Evolutionary conservation across 2,888 invertebrate species (phyloP), one percentile per base, ranked within the genome.

Genomic region (Thera britannica): DNA sequence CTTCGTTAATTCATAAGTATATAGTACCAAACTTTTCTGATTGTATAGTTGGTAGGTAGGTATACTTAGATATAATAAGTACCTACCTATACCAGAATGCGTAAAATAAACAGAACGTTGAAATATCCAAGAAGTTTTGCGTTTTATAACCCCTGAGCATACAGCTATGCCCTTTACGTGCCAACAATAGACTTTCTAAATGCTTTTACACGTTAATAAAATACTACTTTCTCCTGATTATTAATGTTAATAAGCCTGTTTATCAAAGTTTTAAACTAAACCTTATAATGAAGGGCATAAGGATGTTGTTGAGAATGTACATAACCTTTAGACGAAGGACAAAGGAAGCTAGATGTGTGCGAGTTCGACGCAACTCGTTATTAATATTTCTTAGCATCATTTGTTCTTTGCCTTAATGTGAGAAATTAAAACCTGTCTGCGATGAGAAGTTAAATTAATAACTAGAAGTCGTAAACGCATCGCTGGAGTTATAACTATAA

Each of bases 181-280:
- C 77, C 62, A 76, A 75, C 80, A 74, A 77, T 78, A 73, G 79
- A 79, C 76, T 72, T 80, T 76, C 70, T 77, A 66, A 68, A 75
- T 63, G 76, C 84, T 87, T 83, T 86, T 86, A 77, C 79, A 65
- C 64, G 68, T 77, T 79, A 71, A 79, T 82, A 82, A 41, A 41
- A 81, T 81, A 75, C 79, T 77, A 86, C 91, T 92, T 92, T 92
- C 90, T 83, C 89, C 86, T 88, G 83, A 84, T 85, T 84, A 85
- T 75, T 52, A 60, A 64, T 65, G 68, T 56, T 58, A 68, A 74
- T 70, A 69, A 70, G 71, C 62, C 62, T 65, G 56, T 56, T 54
- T 67, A 72, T 70, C 58, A 65, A 64, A 23, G n/a, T 57, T 11
- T 62, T 41, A 72, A 56, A 67, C 54, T 57, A 58, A 23, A 66